Conservation (phyloP, 1,140 invertebrate species). For the Andrena cerasifolii region DNA sequence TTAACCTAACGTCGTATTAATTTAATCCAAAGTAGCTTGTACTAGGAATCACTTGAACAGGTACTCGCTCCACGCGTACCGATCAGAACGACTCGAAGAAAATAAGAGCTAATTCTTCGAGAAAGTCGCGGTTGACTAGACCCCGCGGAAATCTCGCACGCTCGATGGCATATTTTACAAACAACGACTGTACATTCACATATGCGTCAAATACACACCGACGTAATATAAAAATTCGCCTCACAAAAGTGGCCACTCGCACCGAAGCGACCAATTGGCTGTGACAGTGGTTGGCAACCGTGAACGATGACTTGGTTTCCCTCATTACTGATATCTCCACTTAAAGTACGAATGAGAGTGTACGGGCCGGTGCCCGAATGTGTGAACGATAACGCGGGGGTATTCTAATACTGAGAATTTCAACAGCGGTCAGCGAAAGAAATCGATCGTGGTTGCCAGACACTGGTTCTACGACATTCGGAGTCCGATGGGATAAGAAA, state of each 20-base stretch:
- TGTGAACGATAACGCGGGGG: no score
- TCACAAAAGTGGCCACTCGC: neutral
- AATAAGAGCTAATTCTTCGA: neutral
- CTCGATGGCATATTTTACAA: slow-evolving; percentile 18
- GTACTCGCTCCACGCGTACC: slow-evolving; percentile 51
- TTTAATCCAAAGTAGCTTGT: slow-evolving; percentile 25
- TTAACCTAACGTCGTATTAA: slow-evolving; percentile 14
- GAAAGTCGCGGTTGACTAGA: slow-evolving; percentile 53
- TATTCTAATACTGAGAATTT: neutral
- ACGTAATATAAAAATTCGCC: neutral
- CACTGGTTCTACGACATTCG: neutral
- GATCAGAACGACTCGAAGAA: slow-evolving; percentile 42
- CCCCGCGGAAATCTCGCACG: slow-evolving; percentile 1
- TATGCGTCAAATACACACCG: slow-evolving; percentile 2
- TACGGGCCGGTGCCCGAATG: no score
- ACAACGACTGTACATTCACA: slow-evolving; percentile 35
- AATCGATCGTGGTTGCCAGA: neutral
- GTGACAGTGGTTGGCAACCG: neutral
- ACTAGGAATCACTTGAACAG: slow-evolving; percentile 59
- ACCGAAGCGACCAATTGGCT: neutral
- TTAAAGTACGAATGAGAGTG: neutral
- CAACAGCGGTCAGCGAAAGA: no score
- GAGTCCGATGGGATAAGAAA: slow-evolving; percentile 7
- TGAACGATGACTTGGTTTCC: neutral
- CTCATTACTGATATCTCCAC: neutral